These are phyloP conservation scores for Trochalopteron elliotii DNA, from an alignment of 2,113 vertebrate species.

Conservation along the genomic window DNA sequence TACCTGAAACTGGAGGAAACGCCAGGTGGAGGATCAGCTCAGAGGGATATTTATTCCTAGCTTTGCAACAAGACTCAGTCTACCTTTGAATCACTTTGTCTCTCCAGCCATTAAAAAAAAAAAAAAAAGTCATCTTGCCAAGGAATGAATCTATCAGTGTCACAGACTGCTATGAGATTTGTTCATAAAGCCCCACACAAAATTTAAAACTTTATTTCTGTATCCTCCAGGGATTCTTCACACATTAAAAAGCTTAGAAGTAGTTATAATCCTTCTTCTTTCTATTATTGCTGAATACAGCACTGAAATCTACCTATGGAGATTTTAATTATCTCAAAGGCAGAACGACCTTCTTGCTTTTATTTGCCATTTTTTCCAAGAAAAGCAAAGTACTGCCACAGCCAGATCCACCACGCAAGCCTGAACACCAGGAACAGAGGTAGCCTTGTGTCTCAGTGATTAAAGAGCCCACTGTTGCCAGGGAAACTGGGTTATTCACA, in stretches of 20 bases:
- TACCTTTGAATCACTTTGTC: not conserved
- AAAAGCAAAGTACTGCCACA: not conserved
- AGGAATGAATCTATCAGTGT: not conserved
- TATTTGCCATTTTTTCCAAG: not conserved
- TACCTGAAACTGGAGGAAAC: not conserved
- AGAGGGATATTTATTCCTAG: not conserved
- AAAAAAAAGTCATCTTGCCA: not conserved
- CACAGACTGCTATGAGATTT: not conserved
- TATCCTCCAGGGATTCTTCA: not conserved
- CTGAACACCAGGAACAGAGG: not conserved
- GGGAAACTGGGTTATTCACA: constrained; percentile 20
- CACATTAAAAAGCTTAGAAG: constrained; percentile 13
- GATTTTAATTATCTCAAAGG: not conserved
- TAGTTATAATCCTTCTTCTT: not conserved
- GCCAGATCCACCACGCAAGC: not conserved
- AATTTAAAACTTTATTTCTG: constrained; percentile 24
- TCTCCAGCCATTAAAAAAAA: not conserved
- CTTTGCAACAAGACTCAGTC: not conserved
- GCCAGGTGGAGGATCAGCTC: not conserved
- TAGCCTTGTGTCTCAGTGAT: not conserved
- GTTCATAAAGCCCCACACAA: not conserved
- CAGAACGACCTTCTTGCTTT: not conserved
- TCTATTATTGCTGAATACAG: not conserved
- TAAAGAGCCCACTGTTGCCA: constrained; percentile 36
- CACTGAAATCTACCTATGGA: not conserved